Conservation (phyloP, 1,140 invertebrate genomes). For the Penaeus indicus region DNA sequence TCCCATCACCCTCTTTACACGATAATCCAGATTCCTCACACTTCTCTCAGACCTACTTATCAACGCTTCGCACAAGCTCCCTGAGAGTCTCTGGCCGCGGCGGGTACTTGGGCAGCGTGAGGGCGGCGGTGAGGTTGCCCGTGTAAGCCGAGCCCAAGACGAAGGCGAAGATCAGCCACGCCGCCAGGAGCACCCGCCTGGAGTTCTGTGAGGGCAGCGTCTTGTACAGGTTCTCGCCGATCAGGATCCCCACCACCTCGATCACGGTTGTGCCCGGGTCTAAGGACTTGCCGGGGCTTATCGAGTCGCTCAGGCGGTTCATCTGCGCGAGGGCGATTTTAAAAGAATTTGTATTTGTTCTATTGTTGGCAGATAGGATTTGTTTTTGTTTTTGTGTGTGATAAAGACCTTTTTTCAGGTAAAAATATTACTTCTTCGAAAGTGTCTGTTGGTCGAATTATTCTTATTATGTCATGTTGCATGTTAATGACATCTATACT, state of each 20-base stretch:
- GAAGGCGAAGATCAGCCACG: constrained; percentile 15
- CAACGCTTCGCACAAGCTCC: not conserved
- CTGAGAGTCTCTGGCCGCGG: not conserved
- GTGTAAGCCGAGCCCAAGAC: constrained; percentile 6
- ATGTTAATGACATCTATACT: too few relatives aligned
- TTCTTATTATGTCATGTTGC: too few relatives aligned
- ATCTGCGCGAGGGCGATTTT: too few relatives aligned
- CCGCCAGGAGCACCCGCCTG: not conserved
- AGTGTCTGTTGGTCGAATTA: too few relatives aligned
- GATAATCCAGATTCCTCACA: not conserved
- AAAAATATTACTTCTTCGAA: not conserved
- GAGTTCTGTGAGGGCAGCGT: not conserved
- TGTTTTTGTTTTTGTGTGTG: too few relatives aligned
- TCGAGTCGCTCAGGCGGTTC: too few relatives aligned
- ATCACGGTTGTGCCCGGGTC: not conserved
- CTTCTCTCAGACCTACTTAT: not conserved
- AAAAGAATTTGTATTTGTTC: too few relatives aligned
- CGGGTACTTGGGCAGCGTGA: constrained; percentile 24
- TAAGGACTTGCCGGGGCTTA: too few relatives aligned
- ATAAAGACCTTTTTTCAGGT: not conserved
- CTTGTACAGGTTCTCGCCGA: constrained; percentile 1
- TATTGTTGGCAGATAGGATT: too few relatives aligned
- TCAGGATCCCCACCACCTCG: not conserved
- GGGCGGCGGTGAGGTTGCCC: constrained; percentile 17
- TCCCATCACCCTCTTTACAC: not conserved